phyloP scores from a whole-genome alignment of 2,797 vertebrate genomes.

The Sebastes itinus region DNA sequence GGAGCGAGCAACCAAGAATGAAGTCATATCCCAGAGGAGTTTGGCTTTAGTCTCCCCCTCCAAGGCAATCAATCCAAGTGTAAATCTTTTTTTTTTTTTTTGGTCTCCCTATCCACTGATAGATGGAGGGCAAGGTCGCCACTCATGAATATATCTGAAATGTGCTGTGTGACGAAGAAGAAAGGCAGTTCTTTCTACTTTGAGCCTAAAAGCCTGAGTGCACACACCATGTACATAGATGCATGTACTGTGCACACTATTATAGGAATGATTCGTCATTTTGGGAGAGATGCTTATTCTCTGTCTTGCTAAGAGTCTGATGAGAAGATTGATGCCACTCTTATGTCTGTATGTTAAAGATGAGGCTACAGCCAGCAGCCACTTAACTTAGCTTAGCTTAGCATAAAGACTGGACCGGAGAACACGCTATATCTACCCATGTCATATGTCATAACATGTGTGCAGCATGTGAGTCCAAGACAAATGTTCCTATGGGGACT shows the following conservation, averaged over 20 bases:
- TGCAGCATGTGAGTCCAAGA: too few relatives aligned
- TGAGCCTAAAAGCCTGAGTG: not conserved
- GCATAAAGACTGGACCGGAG: not conserved
- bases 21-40: conserved; percentile 70
- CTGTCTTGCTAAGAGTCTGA: not conserved
- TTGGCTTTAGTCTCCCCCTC: conserved; percentile 59
- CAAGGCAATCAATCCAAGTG: conserved; percentile 72
- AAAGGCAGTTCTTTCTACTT: conserved; percentile 6
- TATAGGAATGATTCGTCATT: not conserved
- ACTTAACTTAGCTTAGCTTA: not conserved
- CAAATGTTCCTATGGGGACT: too few relatives aligned
- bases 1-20: conserved; percentile 59
- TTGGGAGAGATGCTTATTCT: not conserved
- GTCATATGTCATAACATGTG: too few relatives aligned
- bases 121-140: conserved; percentile 49
- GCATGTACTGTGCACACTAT: not conserved
- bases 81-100: conserved; percentile 51
- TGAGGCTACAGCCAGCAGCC: not conserved
- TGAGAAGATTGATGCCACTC: not conserved
- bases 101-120: conserved; percentile 34
- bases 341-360: not conserved
- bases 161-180: conserved; percentile 9
- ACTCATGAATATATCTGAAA: conserved; percentile 40
- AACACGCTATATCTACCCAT: not conserved
- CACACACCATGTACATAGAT: not conserved